These are phyloP conservation scores for Ormyrus rosae DNA, from an alignment of 2,888 invertebrate genomes.

Conservation along the genomic window DNA sequence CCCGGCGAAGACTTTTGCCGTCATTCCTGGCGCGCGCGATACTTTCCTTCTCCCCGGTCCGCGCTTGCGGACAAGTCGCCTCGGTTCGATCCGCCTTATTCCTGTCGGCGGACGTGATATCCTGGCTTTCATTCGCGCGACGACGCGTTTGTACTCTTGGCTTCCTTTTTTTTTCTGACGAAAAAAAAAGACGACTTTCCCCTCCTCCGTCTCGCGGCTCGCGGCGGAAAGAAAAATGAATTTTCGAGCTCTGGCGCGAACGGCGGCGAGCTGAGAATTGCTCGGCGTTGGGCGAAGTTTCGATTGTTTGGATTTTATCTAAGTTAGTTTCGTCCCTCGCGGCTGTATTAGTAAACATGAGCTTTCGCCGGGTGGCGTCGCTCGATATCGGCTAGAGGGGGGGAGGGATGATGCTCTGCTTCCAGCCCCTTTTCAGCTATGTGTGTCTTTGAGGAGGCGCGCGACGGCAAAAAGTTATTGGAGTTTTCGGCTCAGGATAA, in stretches of 20 bases:
- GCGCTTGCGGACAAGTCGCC: slow-evolving; percentile 7
- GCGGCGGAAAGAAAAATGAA: slow-evolving; percentile 8
- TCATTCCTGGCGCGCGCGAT: slow-evolving; percentile 2
- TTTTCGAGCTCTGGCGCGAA: neutral
- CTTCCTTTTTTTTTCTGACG: neutral
- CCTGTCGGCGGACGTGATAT: slow-evolving; percentile 17
- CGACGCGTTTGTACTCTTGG: too few species aligned
- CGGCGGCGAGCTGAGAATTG: neutral
- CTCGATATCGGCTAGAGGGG: neutral
- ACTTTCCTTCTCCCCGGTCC: neutral
- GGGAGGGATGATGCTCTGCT: neutral
- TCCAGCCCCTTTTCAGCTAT: neutral
- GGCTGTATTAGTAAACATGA: slow-evolving; percentile 52
- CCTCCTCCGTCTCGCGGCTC: too few species aligned
- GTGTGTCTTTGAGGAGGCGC: neutral
- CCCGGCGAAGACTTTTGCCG: slow-evolving; percentile 22
- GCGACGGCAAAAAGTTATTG: slow-evolving; percentile 11
- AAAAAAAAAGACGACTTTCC: neutral
- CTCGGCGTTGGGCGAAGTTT: slow-evolving; percentile 11
- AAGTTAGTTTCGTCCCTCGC: slow-evolving; percentile 19
- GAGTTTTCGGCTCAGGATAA: slow-evolving; percentile 18
- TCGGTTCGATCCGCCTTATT: slow-evolving; percentile 38
- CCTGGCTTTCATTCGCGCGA: too few species aligned
- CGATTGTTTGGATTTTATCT: slow-evolving; percentile 35
- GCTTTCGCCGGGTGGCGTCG: slow-evolving; percentile 20